phyloP scores from a whole-genome alignment of 2,113 vertebrate species.

The Pristiophorus japonicus region DNA sequence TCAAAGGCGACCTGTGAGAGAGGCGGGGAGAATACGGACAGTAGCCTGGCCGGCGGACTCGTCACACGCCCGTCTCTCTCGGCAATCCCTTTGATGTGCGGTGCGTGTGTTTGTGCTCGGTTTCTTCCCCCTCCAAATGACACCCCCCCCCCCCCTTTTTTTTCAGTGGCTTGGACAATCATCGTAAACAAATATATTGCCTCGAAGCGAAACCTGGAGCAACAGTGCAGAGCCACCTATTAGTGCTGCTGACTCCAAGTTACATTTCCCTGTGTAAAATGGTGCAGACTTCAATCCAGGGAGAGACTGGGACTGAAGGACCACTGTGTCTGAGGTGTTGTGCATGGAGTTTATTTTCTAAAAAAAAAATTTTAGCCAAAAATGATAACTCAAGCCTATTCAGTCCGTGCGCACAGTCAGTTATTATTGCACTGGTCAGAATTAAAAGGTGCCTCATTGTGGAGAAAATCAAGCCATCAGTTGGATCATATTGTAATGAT shows the following conservation, averaged over 20 bases:
- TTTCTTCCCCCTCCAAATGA: no score
- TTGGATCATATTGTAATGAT: background rate
- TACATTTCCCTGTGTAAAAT: background rate
- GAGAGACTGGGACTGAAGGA: background rate
- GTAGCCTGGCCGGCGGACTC: background rate
- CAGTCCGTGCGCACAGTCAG: background rate
- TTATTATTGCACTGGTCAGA: background rate
- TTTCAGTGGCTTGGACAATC: background rate
- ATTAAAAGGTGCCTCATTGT: background rate
- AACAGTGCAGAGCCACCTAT: background rate
- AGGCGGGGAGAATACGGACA: no score
- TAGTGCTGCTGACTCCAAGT: background rate
- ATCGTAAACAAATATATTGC: background rate
- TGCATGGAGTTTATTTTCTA: background rate
- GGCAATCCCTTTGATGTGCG: background rate
- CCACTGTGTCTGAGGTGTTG: background rate
- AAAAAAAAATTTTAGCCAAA: background rate
- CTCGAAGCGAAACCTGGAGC: background rate
- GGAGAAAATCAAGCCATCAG: background rate
- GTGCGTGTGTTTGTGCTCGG: background rate
- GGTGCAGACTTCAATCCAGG: background rate
- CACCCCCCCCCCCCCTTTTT: background rate
- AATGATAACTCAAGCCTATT: background rate
- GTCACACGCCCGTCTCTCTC: background rate
- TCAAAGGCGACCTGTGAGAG: slow-evolving; percentile 70